A percentile compares a stretch with the other conserved stretches of the same genome.
Conservation (phyloP, 2,113 vertebrate species). For the Campylorhamphus procurvoides region DNA sequence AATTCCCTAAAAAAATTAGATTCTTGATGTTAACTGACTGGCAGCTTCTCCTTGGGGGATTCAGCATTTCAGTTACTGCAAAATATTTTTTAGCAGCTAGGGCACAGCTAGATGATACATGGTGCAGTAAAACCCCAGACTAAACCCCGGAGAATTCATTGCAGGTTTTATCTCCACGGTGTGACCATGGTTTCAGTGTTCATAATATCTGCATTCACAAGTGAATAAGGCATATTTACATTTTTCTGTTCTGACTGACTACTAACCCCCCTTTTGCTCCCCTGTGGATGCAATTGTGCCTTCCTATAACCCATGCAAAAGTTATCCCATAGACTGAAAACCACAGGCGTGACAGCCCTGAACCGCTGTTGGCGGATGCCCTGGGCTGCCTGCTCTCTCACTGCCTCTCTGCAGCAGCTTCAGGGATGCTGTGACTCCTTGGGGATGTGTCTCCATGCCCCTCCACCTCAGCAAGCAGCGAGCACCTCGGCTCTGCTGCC, state of each 20-base stretch:
- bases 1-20: conserved; percentile 22
- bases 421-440: not conserved
- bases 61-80: not conserved
- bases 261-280: not conserved
- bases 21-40: not conserved
- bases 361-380: fast-evolving
- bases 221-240: conserved; percentile 22
- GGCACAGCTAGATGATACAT: not conserved
- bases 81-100: not conserved
- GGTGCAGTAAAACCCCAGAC: not conserved
- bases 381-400: not conserved
- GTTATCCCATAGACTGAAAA: not conserved
- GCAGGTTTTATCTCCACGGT: not conserved
- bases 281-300: not conserved
- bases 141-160: conserved; percentile 33
- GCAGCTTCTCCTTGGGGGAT: not conserved
- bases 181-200: not conserved
- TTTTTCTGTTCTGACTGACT: conserved; percentile 1
- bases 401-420: conserved; percentile 30
- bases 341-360: not conserved
- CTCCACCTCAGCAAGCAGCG: fast-evolving
- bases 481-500: not conserved
- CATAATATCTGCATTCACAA: not conserved
- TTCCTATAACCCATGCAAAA: not conserved
- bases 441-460: not conserved